Base-by-base conservation (phyloP, 2,113 vertebrate species). In the Cynopterus brachyotis region DNA sequence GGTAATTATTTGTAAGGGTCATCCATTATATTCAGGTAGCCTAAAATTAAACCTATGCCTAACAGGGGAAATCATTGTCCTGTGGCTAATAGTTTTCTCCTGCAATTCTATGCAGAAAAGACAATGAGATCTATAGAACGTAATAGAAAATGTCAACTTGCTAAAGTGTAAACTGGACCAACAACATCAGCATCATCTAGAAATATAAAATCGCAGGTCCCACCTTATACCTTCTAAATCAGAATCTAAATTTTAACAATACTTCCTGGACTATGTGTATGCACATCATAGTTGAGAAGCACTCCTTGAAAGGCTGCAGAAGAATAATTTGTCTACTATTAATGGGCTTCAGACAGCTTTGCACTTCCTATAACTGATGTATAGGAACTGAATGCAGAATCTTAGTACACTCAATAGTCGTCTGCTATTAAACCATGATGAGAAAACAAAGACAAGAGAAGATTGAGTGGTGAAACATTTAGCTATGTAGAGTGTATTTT, bases 41-140 rank as follows among this genome's bases (percentile, higher is more conserved):
- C 55, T 84, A 40, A 67, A 84, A 75, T 78, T 85, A 84, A 96
- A 89, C 9, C 66, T 40, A 42, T 12, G 22, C 11, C 0, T 30
- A 35, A 64, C 9, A 35, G 26, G 35, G 37, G 42, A 64, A 72
- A 13, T 15, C 3, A 1, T 6, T 79, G 50, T 19, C 59, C 53
- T 59, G 6, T 30, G 19, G 2, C 30, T 40, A 6, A 50, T n/a
- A 66, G 24, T 32, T 76, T 93, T 67, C 35, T 78, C 40, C 11
- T 50, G 19, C 3, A 57, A 22, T 22, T 50, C 19, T 59, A 62
- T 5, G 20, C 50, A 40, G 67, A 84, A 66, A 42, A 13, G 64
- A 2, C 2, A 17, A 20, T 59, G 60, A 9, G 11, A 6, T 60
- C 37, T n/a, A 22, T 19, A 6, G 35, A 6, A 22, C 69, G 1